Conservation (phyloP, 2,888 invertebrate genomes). For the Zaprionus bogoriensis region DNA sequence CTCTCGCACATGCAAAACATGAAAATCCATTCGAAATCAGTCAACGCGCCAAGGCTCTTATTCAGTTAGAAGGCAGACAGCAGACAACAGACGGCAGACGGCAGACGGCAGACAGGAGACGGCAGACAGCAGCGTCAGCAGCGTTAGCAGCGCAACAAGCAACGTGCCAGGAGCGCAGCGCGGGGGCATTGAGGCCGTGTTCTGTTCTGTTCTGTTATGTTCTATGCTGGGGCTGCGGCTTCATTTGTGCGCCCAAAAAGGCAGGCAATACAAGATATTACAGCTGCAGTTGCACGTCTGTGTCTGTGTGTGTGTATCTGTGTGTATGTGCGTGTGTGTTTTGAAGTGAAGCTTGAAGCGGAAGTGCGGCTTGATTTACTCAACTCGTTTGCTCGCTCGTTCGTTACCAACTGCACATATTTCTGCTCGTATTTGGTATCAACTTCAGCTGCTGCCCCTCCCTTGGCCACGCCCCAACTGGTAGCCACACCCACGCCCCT, state of each 20-base stretch:
- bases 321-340: slow-evolving; percentile 4
- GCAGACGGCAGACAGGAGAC: too few relatives aligned
- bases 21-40: slow-evolving; percentile 76
- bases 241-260: slow-evolving; percentile 54
- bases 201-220: too few relatives aligned
- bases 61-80: slow-evolving; percentile 67
- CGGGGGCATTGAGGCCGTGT: too few relatives aligned
- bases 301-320: neutral
- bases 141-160: slow-evolving; percentile 24
- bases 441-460: slow-evolving; percentile 10
- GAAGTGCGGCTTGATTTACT: slow-evolving; percentile 76
- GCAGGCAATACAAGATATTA: slow-evolving; percentile 52
- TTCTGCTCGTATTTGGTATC: slow-evolving; percentile 18
- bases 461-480: neutral
- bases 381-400: slow-evolving; percentile 75
- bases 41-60: slow-evolving; percentile 73
- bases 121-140: too few relatives aligned
- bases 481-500: slow-evolving; percentile 11
- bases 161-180: neutral
- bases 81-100: slow-evolving; percentile 19
- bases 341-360: slow-evolving; percentile 62
- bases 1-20: slow-evolving; percentile 57
- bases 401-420: slow-evolving; percentile 68
- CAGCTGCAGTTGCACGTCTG: slow-evolving; percentile 20
- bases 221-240: slow-evolving; percentile 27